A percentile compares a stretch with the other conserved stretches of the same genome.
These are phyloP conservation scores for Erpornis zantholeuca DNA, from an alignment of 2,113 vertebrate species.

Conservation along the genomic window DNA sequence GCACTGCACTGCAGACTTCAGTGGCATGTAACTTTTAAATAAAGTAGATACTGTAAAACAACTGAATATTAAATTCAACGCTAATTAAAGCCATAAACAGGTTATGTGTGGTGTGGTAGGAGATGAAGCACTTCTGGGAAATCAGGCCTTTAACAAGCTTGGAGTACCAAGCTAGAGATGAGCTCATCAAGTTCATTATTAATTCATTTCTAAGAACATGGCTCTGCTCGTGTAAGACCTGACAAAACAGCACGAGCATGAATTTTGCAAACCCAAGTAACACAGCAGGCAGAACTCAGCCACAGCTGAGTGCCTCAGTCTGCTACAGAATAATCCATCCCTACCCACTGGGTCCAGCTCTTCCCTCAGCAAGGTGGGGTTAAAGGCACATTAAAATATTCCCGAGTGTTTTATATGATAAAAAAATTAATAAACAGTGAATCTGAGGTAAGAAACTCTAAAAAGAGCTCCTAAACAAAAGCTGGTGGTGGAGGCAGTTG, in stretches of 20 bases:
- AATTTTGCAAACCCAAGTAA: constrained; percentile 30
- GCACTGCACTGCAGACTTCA: background rate
- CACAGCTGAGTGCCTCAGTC: background rate
- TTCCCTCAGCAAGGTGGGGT: background rate
- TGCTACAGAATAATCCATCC: background rate
- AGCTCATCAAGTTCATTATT: constrained; percentile 52
- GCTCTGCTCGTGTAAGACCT: background rate
- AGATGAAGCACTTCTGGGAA: constrained; percentile 11
- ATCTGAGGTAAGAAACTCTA: background rate
- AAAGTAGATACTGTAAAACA: background rate
- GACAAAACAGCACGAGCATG: constrained; percentile 25
- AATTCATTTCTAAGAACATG: constrained; percentile 52
- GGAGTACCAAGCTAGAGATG: background rate
- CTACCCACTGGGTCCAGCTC: background rate
- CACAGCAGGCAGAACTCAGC: constrained; percentile 34
- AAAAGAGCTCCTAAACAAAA: background rate
- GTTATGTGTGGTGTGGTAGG: background rate
- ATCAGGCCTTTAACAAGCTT: constrained; percentile 5
- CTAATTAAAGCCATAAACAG: constrained; percentile 2
- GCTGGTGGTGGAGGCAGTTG: background rate
- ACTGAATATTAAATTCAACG: background rate
- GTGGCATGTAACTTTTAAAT: constrained; percentile 1
- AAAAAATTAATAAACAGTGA: background rate
- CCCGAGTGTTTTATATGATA: background rate
- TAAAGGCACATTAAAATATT: background rate